These are phyloP conservation scores for Tineola bisselliella DNA, from an alignment of 2,888 invertebrate species.

Conservation along the genomic window DNA sequence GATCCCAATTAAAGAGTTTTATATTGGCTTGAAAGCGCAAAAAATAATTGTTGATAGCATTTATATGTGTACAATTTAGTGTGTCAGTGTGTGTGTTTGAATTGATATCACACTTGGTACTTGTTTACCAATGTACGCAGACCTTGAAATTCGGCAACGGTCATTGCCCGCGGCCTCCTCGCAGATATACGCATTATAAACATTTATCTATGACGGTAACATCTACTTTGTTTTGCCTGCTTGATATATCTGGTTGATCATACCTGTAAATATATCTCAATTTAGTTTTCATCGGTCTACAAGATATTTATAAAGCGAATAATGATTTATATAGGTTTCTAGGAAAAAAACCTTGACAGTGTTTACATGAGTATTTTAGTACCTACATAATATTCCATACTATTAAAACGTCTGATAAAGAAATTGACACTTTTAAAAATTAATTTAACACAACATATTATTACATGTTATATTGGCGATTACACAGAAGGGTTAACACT, in stretches of 20 bases:
- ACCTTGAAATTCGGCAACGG: slow-evolving; percentile 65
- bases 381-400: background rate
- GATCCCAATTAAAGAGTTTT: background rate
- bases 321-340: too few species aligned
- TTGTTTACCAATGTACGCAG: slow-evolving; percentile 60
- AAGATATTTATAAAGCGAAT: too few species aligned
- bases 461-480: background rate
- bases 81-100: slow-evolving; percentile 2
- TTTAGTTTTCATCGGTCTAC: too few species aligned
- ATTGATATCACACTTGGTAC: slow-evolving; percentile 23
- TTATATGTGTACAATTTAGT: background rate
- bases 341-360: too few species aligned
- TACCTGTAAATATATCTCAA: background rate
- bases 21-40: too few species aligned
- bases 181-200: slow-evolving; percentile 7
- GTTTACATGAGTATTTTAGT: background rate
- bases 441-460: background rate
- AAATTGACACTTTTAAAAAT: background rate
- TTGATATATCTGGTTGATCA: background rate
- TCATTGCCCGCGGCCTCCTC: slow-evolving; percentile 34
- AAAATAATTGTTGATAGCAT: too few species aligned
- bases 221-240: background rate
- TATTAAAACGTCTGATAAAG: background rate
- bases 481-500: background rate
- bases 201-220: slow-evolving; percentile 3